Evolutionary conservation across 2,888 invertebrate genomes (phyloP), one percentile per base, ranked within the genome.

Genomic region (Drosophila cyrtoloma): DNA sequence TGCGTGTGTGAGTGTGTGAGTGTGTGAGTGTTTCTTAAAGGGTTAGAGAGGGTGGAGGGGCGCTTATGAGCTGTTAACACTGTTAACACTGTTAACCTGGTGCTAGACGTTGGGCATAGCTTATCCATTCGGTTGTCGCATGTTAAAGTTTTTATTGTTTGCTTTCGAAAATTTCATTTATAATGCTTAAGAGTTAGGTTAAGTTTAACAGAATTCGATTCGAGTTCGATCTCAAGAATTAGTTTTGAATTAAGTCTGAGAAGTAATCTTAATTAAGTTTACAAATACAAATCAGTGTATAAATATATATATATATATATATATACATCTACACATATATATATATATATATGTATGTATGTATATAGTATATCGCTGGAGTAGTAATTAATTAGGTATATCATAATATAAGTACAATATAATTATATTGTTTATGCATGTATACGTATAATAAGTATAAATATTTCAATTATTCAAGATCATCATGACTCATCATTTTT

Each of bases 251-350:
- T 81, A 88, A 85, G 84, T 88, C 86, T 83, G 90, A 88, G 90
- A 88, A 90, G 69, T 81, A 85, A 82, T 85, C 88, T 86, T 85
- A 90, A 85, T 86, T 85, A 90, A 65, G 76, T 88, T 88, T 88
- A 84, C 87, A 86, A 84, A 83, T 84, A 86, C 76, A 82, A 87
- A 87, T 87, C 87, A 87, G 86, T 90, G 89, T 86, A 89, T 86
- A 90, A 84, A 89, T 88, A 83, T 84, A 77, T 56, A 69, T 87
- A 59, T 71, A 76, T 69, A 53, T 52, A 42, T 33, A 28, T 12
- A 59, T 50, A 47, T 5, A 42, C 58, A 42, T 65, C 19, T 14
- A 35, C 35, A 35, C 44, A 30, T 16, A 37, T 60, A 12, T 6
- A 42, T 28, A 32, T 44, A 55, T 53, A 56, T 52, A 42, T 50